Evolutionary conservation across 2,888 invertebrate genomes (phyloP).

Genomic region (Ectemnius lituratus): DNA sequence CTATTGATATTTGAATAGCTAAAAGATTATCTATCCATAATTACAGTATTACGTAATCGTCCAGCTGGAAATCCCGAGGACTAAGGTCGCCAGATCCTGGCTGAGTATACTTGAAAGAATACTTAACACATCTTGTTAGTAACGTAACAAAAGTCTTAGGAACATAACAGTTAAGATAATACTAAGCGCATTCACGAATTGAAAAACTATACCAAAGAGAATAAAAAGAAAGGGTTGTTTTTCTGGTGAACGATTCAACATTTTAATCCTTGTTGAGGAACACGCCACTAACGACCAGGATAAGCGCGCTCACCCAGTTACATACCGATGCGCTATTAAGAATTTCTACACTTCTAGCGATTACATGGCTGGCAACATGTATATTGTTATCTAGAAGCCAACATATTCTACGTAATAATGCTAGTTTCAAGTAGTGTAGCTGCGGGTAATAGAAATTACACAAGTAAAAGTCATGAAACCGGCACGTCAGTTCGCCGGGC

Average conservation of each 20-base stretch:
- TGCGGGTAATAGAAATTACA: conserved; percentile 39
- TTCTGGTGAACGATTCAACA: too few species aligned
- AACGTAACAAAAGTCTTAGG: too few species aligned
- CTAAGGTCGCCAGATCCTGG: conserved; percentile 35
- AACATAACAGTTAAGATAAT: too few species aligned
- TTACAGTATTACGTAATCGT: conserved; percentile 41
- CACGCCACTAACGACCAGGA: neutral
- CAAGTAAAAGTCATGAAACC: conserved; percentile 11
- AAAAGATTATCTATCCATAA: conserved; percentile 27
- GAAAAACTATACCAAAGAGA: too few species aligned
- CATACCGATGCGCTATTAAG: conserved; percentile 7
- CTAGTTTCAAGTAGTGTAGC: conserved; percentile 17
- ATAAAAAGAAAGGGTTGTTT: too few species aligned
- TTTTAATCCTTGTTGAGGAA: neutral
- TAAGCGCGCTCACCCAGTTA: neutral
- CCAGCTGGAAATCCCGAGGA: conserved; percentile 46
- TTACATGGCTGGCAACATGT: conserved; percentile 15
- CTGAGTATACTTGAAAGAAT: conserved; percentile 4
- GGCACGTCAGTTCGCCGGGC: neutral
- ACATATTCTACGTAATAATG: conserved; percentile 13
- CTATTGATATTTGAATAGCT: conserved; percentile 13
- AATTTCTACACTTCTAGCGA: conserved; percentile 20
- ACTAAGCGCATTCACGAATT: too few species aligned
- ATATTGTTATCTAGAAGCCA: conserved; percentile 21
- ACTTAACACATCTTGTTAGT: too few species aligned